Percentiles rank a stretch among this genome's conserved stretches.
These are phyloP conservation scores for Malthinus seriepunctatus DNA, from an alignment of 2,888 invertebrate species.

Conservation along the genomic window DNA sequence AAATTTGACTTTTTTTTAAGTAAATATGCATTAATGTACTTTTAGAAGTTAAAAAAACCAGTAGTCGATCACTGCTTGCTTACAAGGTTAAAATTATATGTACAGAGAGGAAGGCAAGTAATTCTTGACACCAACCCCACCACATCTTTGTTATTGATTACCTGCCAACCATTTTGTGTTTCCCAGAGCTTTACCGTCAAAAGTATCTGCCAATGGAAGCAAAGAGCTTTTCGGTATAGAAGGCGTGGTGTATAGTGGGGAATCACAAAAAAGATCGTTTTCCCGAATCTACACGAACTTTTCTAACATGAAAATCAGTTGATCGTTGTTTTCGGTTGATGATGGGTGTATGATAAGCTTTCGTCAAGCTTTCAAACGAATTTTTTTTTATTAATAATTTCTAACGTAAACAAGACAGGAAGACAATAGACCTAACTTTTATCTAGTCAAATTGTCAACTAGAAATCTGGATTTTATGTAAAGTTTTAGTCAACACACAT, in stretches of 20 bases:
- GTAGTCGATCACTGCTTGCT: constrained; percentile 35
- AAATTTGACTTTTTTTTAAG: neutral
- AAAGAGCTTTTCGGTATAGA: constrained; percentile 18
- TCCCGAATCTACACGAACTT: constrained; percentile 37
- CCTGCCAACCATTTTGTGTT: constrained; percentile 54
- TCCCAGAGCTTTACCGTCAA: constrained; percentile 42
- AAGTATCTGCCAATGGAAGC: constrained; percentile 44
- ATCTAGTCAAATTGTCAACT: too few species aligned
- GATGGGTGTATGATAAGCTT: constrained; percentile 25
- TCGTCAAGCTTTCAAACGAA: constrained; percentile 3
- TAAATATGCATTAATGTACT: constrained; percentile 11
- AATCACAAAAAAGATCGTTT: constrained; percentile 35
- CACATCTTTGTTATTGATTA: constrained; percentile 49
- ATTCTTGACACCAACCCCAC: constrained; percentile 41
- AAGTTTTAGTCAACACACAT: too few species aligned
- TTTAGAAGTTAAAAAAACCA: constrained; percentile 18
- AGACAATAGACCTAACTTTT: too few species aligned
- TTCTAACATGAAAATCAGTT: constrained; percentile 34
- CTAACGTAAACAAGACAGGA: too few species aligned
- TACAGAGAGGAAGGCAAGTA: constrained; percentile 44
- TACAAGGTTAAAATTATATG: constrained; percentile 47
- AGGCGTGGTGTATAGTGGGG: constrained; percentile 38
- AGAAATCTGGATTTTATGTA: too few species aligned
- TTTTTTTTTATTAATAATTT: constrained; percentile 1
- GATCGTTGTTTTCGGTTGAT: constrained; percentile 28